A percentile compares a stretch with the other conserved stretches of the same genome.
Evolutionary conservation across 2,797 vertebrate genomes (phyloP).

Genomic region (Pipistrellus pygmaeus): DNA sequence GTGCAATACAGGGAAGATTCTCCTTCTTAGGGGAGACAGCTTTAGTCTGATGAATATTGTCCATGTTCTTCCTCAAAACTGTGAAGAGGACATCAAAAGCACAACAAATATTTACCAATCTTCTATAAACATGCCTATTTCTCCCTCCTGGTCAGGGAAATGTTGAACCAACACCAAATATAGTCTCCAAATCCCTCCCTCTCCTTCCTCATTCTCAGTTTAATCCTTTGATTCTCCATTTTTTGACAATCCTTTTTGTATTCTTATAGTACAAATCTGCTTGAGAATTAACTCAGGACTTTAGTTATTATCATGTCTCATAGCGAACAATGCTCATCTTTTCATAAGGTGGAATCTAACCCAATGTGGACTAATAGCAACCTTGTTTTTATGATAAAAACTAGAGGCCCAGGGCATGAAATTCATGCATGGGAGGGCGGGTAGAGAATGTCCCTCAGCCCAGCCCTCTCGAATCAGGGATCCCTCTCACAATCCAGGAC

Average conservation of each 20-base stretch:
- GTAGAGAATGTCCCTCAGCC: no score
- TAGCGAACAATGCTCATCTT: conserved; percentile 14
- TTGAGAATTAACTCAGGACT: conserved; percentile 35
- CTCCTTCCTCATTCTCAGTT: conserved; percentile 46
- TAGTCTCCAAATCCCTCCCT: conserved; percentile 12
- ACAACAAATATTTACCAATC: not conserved
- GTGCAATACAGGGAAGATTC: conserved; percentile 89
- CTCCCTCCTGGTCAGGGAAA: not conserved
- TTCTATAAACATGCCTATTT: not conserved
- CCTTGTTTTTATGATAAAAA: not conserved
- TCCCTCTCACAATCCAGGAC: no score
- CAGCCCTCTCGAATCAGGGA: no score
- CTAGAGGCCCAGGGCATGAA: no score
- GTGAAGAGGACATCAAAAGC: conserved; percentile 57
- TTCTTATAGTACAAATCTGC: conserved; percentile 23
- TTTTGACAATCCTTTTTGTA: not conserved
- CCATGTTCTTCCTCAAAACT: conserved; percentile 81
- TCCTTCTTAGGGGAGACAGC: conserved; percentile 19
- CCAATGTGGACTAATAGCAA: conserved; percentile 20
- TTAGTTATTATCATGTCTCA: conserved; percentile 35
- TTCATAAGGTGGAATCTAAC: conserved; percentile 45
- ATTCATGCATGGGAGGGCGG: no score
- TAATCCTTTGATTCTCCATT: conserved; percentile 24
- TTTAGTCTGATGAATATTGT: conserved; percentile 65
- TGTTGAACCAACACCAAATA: not conserved